A percentile compares a stretch with the other conserved stretches of the same genome.
Evolutionary conservation across 2,888 invertebrate genomes (phyloP).

Genomic region (Scaptomyza caliginosa): DNA sequence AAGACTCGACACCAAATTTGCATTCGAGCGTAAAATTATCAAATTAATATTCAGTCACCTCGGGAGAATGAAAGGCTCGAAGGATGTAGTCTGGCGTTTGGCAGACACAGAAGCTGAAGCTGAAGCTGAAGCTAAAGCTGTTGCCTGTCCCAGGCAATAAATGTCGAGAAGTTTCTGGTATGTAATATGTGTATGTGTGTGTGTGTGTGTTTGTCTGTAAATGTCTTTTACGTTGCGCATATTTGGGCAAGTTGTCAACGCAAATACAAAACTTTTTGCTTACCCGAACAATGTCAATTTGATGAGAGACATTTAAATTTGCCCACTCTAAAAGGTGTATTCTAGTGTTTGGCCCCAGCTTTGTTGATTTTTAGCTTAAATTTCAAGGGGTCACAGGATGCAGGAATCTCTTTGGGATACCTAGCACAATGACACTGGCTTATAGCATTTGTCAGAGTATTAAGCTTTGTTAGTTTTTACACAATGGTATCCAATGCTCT

Average conservation of each 20-base stretch:
- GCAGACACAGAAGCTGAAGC: background rate
- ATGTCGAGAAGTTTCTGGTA: constrained; percentile 60
- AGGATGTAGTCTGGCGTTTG: background rate
- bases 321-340: constrained; percentile 10
- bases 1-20: constrained; percentile 77
- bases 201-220: constrained; percentile 11
- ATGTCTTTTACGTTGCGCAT: constrained; percentile 43
- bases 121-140: constrained; percentile 1
- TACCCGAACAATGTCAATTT: constrained; percentile 68
- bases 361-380: constrained; percentile 60
- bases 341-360: constrained; percentile 16
- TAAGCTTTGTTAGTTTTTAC: too few species aligned
- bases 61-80: constrained; percentile 10
- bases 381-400: constrained; percentile 28
- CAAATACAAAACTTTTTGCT: constrained; percentile 60
- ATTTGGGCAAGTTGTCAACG: constrained; percentile 72
- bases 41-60: constrained; percentile 73
- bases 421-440: background rate
- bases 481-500: too few species aligned
- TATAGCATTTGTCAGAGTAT: background rate
- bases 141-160: constrained; percentile 54
- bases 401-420: background rate
- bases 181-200: background rate
- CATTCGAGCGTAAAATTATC: constrained; percentile 77
- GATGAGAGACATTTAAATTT: constrained; percentile 67